These are phyloP conservation scores for Tenualosa ilisha DNA, from an alignment of 2,797 vertebrate genomes.

Conservation along the genomic window DNA sequence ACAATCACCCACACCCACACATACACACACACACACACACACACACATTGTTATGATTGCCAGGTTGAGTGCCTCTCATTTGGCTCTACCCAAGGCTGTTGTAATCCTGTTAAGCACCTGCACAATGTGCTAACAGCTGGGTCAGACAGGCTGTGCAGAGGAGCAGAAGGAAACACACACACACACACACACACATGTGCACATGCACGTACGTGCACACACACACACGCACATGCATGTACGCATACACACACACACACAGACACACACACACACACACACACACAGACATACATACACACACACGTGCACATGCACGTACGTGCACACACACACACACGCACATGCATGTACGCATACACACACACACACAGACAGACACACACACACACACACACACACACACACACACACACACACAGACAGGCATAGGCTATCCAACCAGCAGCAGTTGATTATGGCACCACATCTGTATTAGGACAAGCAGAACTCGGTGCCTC, in stretches of 20 bases:
- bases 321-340: background rate
- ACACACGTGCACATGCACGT: background rate
- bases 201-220: background rate
- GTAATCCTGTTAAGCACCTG: slow-evolving; percentile 1
- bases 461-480: too few relatives aligned
- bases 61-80: background rate
- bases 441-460: too few relatives aligned
- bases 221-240: background rate
- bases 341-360: background rate
- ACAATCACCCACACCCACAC: background rate
- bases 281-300: background rate
- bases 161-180: background rate
- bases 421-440: too few relatives aligned
- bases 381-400: background rate
- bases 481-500: too few relatives aligned
- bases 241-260: background rate
- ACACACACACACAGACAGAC: background rate
- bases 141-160: background rate
- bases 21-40: background rate
- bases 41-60: background rate
- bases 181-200: background rate
- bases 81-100: too few relatives aligned
- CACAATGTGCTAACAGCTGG: background rate
- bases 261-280: background rate
- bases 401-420: background rate